Percentiles rank a stretch among this genome's conserved stretches.
Evolutionary conservation across 2,797 vertebrate genomes (phyloP).

Genomic region (Cossypha caffra): DNA sequence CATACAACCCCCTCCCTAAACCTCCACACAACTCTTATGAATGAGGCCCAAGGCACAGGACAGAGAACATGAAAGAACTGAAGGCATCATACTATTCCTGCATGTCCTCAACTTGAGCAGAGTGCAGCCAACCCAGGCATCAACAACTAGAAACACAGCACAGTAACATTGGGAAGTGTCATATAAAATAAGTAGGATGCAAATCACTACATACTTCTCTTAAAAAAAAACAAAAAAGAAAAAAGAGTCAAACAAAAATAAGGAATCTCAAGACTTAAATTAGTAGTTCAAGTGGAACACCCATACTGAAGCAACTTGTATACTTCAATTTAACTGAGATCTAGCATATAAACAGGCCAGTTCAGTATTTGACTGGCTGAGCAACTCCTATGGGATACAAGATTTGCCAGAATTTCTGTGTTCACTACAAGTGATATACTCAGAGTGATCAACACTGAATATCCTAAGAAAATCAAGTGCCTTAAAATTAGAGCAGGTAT

Average conservation of each 20-base stretch:
- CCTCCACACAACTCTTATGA: not conserved
- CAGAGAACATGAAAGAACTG: not conserved
- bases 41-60: not conserved
- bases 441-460: not conserved
- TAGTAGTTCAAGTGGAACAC: not conserved
- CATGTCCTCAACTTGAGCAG: not conserved
- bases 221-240: too few relatives aligned
- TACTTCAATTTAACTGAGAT: not conserved
- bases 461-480: not conserved
- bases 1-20: rapidly evolving
- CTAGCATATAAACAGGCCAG: not conserved
- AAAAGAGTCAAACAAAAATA: not conserved
- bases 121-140: not conserved
- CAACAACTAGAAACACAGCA: not conserved
- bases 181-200: not conserved
- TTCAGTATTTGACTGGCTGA: not conserved
- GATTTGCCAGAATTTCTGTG: not conserved
- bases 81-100: not conserved
- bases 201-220: not conserved
- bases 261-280: not conserved
- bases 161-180: not conserved
- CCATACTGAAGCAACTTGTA: not conserved
- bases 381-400: not conserved
- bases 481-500: not conserved
- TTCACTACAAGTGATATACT: not conserved